Evolutionary conservation across 2,888 invertebrate genomes (phyloP).

Genomic region (Sicus ferrugineus): DNA sequence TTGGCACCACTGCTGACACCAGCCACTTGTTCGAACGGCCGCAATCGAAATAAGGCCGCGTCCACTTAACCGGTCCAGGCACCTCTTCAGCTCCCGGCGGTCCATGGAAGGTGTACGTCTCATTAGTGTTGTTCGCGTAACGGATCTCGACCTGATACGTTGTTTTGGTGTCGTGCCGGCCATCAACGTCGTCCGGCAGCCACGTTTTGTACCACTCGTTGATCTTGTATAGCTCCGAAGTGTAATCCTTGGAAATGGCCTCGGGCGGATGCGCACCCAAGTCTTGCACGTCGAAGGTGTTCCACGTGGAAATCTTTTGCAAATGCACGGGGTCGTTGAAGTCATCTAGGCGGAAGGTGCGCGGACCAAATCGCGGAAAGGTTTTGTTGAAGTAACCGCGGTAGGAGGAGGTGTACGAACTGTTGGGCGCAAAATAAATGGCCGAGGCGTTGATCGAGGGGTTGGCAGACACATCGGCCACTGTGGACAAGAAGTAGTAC

Average conservation of each 20-base stretch:
- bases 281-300: conserved; percentile 87
- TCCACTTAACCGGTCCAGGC: conserved; percentile 93
- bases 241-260: conserved; percentile 86
- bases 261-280: conserved; percentile 84
- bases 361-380: conserved; percentile 90
- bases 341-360: conserved; percentile 89
- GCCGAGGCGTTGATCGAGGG: conserved; percentile 91
- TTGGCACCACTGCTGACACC: conserved; percentile 90
- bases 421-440: conserved; percentile 92
- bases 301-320: conserved; percentile 92
- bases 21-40: conserved; percentile 95
- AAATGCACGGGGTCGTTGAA: conserved; percentile 96
- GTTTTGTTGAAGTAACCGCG: conserved; percentile 97
- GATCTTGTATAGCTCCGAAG: conserved; percentile 86
- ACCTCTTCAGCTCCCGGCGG: conserved; percentile 90
- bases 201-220: conserved; percentile 94
- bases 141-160: conserved; percentile 94
- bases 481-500: conserved; percentile 94
- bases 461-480: conserved; percentile 94
- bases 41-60: conserved; percentile 95
- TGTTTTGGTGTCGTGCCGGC: conserved; percentile 88
- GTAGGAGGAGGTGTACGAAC: conserved; percentile 93
- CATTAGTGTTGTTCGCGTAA: conserved; percentile 93
- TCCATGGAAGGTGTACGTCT: conserved; percentile 95
- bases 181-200: conserved; percentile 86